These are phyloP conservation scores for Halcyon malimbica DNA, from an alignment of 2,113 vertebrate species.

Conservation along the genomic window DNA sequence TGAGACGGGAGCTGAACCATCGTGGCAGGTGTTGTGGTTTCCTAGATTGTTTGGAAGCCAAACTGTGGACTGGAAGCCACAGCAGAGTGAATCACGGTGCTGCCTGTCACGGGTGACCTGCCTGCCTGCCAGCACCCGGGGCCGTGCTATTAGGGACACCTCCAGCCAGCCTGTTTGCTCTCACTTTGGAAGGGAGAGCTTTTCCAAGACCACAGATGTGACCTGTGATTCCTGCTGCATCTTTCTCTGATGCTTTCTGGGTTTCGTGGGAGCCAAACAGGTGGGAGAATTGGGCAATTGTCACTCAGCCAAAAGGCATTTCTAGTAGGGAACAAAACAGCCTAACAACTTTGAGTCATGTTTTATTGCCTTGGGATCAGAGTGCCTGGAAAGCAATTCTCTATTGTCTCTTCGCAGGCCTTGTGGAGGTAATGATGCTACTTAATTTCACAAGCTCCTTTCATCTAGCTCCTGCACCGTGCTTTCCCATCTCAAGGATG, in stretches of 20 bases:
- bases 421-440: slow-evolving; percentile 29
- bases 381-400: slow-evolving; percentile 53
- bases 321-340: not conserved
- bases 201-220: not conserved
- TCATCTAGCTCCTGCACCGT: not conserved
- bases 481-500: slow-evolving; percentile 32
- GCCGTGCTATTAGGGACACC: not conserved
- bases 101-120: not conserved
- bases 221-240: not conserved
- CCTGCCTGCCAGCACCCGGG: not conserved
- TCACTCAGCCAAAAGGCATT: slow-evolving; percentile 3
- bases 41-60: slow-evolving; percentile 9
- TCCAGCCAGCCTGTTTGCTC: not conserved
- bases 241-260: not conserved
- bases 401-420: slow-evolving; percentile 23
- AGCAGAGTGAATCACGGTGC: not conserved
- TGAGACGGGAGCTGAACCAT: not conserved
- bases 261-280: not conserved
- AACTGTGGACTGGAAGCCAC: not conserved
- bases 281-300: not conserved
- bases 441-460: slow-evolving; percentile 55
- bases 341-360: slow-evolving; percentile 36
- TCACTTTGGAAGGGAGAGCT: not conserved
- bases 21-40: not conserved
- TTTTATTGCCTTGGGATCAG: slow-evolving; percentile 39